These are phyloP conservation scores for Cyanocitta stelleri DNA, from an alignment of 2,113 vertebrate genomes.

Conservation along the genomic window DNA sequence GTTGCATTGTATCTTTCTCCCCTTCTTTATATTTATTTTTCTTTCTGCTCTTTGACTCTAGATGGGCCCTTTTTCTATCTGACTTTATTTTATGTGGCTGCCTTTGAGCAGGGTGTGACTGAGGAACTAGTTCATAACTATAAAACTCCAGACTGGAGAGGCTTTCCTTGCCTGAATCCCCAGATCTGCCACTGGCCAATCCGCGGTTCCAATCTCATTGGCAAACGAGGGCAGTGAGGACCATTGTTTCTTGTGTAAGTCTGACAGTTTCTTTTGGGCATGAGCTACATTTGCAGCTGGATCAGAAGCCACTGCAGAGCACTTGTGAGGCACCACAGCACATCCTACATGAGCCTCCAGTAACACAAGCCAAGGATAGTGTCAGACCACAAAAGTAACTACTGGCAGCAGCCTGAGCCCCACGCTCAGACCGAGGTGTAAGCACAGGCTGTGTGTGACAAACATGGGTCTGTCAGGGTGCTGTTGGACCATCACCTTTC, in stretches of 20 bases:
- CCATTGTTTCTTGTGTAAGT: neutral
- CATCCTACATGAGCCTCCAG: neutral
- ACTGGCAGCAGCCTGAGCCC: neutral
- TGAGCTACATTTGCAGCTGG: neutral
- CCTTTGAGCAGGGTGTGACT: neutral
- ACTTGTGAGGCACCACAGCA: neutral
- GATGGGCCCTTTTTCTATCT: neutral
- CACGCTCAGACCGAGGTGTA: fast-evolving
- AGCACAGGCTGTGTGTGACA: neutral
- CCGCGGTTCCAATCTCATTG: neutral
- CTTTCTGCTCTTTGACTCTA: neutral
- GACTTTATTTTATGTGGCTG: neutral
- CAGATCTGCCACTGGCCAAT: neutral
- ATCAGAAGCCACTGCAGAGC: neutral
- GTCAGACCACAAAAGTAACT: neutral
- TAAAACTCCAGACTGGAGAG: neutral
- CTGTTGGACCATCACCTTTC: neutral
- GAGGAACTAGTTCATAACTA: neutral
- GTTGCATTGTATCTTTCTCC: neutral
- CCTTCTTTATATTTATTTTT: neutral
- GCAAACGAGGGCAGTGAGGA: neutral
- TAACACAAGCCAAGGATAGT: neutral
- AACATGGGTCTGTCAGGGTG: neutral
- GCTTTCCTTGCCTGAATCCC: neutral
- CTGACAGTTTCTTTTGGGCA: neutral